A percentile compares a stretch with the other conserved stretches of the same genome.
phyloP scores from a whole-genome alignment of 1,140 invertebrate species.

The Plectrocnemia conspersa region DNA sequence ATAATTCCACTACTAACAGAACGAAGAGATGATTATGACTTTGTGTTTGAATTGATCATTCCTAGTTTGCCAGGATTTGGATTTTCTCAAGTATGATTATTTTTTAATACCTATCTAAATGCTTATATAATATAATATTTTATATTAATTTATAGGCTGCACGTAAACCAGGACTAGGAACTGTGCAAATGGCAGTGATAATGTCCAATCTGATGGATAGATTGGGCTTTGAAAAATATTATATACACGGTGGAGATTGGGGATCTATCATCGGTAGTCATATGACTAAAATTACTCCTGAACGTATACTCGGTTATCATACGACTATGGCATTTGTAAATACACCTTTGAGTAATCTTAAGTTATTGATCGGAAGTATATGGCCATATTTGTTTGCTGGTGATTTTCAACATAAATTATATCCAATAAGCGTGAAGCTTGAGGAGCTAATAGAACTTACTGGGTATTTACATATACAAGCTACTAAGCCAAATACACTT shows the following conservation, averaged over 20 bases:
- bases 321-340: slow-evolving; percentile 16
- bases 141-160: slow-evolving; percentile 49
- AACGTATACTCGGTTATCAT: slow-evolving; percentile 54
- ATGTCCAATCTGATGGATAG: slow-evolving; percentile 57
- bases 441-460: slow-evolving; percentile 51
- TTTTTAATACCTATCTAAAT: slow-evolving; percentile 4
- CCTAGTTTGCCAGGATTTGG: slow-evolving; percentile 81
- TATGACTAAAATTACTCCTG: slow-evolving; percentile 60
- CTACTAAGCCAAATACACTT: slow-evolving; percentile 75
- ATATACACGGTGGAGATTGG: slow-evolving; percentile 76
- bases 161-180: slow-evolving; percentile 50
- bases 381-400: slow-evolving; percentile 50
- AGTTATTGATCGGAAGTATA: slow-evolving; percentile 36
- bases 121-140: neutral
- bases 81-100: slow-evolving; percentile 62
- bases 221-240: slow-evolving; percentile 60
- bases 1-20: slow-evolving; percentile 65
- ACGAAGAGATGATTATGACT: slow-evolving; percentile 51
- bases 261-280: slow-evolving; percentile 52
- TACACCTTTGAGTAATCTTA: slow-evolving; percentile 36
- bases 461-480: slow-evolving; percentile 70
- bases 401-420: slow-evolving; percentile 51
- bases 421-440: slow-evolving; percentile 49
- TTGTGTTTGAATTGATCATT: slow-evolving; percentile 74
- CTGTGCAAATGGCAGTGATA: slow-evolving; percentile 54